Base-by-base conservation (phyloP, 2,113 vertebrate genomes). In the Calonectris borealis region DNA sequence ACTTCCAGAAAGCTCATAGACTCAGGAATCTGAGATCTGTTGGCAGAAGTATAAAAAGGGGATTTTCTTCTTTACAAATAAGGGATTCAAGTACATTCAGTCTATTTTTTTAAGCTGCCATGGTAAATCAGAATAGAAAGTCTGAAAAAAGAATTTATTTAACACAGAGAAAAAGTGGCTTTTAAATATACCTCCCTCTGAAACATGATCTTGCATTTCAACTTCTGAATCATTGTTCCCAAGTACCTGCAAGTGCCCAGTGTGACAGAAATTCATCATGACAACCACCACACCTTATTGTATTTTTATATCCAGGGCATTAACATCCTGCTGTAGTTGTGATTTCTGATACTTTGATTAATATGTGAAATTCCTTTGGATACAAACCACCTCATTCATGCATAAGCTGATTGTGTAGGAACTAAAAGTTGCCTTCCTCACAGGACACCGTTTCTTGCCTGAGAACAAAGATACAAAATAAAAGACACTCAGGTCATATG, bases 201-300 rank as follows among this genome's bases (percentile, higher is more conserved):
- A 80, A 92, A 71, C 15, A 80, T 22, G 29, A 60, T 15, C 44
- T 75, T 85, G 40, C 26, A 44, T 93, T 88, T 88, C 61, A 85
- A 55, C 38, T 72, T 80, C 44, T 87, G 58, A 93, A 75, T 76
- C 55, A 68, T 65, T 88, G 55, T 83, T 81, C 75, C 80, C 64
- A 90, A 78, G 70, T 81, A 90, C 44, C 60, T 86, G 24, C 71
- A 75, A 94, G 62, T 90, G 66, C 34, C 75, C 66, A 79, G 26
- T 60, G 55, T 93, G 68, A 78, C 49, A 31, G 48, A 90, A 97
- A 93, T 75, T 95, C 80, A 85, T 94, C 61, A 83, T 90, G 85
- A 90, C 87, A 96, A 85, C 86, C 86, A 93, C 60, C 55, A 90
- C 64, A 90, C 42, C 21, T 82, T 76, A 94, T 46, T 94, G 42